Conservation (phyloP, 2,797 vertebrate genomes). For the Setipinna tenuifilis region DNA sequence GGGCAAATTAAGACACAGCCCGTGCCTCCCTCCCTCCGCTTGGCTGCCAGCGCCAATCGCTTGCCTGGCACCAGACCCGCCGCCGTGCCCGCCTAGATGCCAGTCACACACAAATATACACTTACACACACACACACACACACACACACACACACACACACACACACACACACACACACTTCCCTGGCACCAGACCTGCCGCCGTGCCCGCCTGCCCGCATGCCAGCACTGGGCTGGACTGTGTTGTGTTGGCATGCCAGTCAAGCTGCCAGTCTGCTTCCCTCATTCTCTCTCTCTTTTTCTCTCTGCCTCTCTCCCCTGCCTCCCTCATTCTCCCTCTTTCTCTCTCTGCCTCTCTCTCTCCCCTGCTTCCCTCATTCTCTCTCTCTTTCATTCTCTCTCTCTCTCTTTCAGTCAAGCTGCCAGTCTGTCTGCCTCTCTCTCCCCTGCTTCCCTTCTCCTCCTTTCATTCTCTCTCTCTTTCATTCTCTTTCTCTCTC, state of each 20-base stretch:
- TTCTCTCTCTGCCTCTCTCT: not conserved
- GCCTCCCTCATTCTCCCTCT: not conserved
- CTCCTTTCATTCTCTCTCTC: not conserved
- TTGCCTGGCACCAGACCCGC: conserved; percentile 56
- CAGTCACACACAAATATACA: too few species aligned
- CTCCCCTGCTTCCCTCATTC: not conserved
- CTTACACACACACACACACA: too few species aligned
- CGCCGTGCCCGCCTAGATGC: conserved; percentile 34
- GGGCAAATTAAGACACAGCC: conserved; percentile 81
- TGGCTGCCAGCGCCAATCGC: conserved; percentile 69
- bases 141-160: too few species aligned
- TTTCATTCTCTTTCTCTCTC: conserved; percentile 22
- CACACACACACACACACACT: too few species aligned
- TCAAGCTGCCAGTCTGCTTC: conserved; percentile 38
- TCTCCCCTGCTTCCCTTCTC: too few species aligned
- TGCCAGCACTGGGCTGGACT: too few species aligned
- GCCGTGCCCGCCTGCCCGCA: too few species aligned
- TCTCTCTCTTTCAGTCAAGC: too few species aligned
- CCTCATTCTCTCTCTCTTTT: conserved; percentile 48
- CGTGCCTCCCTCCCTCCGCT: conserved; percentile 68
- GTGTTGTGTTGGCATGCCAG: too few species aligned
- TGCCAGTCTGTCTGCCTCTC: too few species aligned
- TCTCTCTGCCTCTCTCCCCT: conserved; percentile 17
- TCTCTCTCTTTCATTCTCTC: not conserved
- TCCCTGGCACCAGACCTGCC: too few species aligned